These are phyloP conservation scores for Thamnophis elegans DNA, from an alignment of 2,797 vertebrate genomes.

Conservation along the genomic window DNA sequence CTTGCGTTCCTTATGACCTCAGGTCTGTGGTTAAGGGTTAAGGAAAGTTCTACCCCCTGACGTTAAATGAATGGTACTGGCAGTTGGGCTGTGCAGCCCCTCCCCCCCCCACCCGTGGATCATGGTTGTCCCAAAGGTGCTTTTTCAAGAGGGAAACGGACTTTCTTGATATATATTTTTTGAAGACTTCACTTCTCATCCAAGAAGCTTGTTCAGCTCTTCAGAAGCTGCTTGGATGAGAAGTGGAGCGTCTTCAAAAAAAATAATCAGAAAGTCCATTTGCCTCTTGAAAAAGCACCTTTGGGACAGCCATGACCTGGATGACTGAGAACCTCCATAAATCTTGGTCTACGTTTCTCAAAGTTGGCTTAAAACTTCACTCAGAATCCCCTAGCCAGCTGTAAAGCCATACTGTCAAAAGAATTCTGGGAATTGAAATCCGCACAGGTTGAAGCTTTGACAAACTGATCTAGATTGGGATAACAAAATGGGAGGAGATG, in stretches of 20 bases:
- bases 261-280: too few relatives aligned
- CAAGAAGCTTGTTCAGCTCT: too few relatives aligned
- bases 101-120: too few relatives aligned
- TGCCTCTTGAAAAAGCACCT: too few relatives aligned
- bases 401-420: neutral
- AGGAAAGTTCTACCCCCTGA: rapidly evolving
- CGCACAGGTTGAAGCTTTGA: neutral
- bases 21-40: too few relatives aligned
- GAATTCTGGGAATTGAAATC: neutral
- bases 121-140: neutral
- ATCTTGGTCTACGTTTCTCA: too few relatives aligned
- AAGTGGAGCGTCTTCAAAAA: too few relatives aligned
- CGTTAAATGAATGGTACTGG: neutral
- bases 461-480: neutral
- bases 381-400: neutral
- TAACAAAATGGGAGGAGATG: neutral
- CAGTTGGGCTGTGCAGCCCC: neutral
- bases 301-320: too few relatives aligned
- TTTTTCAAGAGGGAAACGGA: too few relatives aligned
- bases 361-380: neutral
- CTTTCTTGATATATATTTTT: neutral
- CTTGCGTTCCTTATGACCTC: too few relatives aligned
- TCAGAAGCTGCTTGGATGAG: too few relatives aligned
- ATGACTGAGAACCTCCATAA: too few relatives aligned
- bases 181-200: neutral